A percentile compares a stretch with the other conserved stretches of the same genome.
These are phyloP conservation scores for Caerostris extrusa DNA, from an alignment of 1,140 invertebrate species.

Conservation along the genomic window DNA sequence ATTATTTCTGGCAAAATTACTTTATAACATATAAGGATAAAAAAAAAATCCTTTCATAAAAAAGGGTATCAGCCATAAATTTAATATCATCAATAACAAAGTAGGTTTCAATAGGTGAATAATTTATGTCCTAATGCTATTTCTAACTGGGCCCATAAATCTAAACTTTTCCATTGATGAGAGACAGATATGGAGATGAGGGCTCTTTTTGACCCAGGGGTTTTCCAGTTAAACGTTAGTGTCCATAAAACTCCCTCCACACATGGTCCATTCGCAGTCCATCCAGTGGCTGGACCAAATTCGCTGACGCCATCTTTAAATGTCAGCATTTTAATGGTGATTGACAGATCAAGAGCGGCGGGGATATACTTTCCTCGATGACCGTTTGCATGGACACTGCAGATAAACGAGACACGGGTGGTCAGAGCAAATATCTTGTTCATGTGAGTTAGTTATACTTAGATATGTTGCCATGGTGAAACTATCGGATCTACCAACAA, in stretches of 20 bases:
- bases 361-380: not conserved
- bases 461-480: slow-evolving; percentile 40
- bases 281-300: slow-evolving; percentile 38
- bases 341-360: slow-evolving; percentile 57
- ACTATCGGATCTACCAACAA: not conserved
- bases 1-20: too few species aligned
- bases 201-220: not conserved
- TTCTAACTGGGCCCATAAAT: not conserved
- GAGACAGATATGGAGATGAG: slow-evolving; percentile 36
- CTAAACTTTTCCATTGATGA: not conserved
- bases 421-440: not conserved
- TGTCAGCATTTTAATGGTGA: slow-evolving; percentile 71
- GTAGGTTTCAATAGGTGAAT: not conserved
- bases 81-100: not conserved
- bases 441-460: not conserved
- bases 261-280: not conserved
- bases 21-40: too few species aligned
- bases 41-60: too few species aligned
- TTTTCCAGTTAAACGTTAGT: not conserved
- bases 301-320: slow-evolving; percentile 38
- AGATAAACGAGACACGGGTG: not conserved
- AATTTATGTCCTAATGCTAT: not conserved
- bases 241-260: slow-evolving; percentile 39
- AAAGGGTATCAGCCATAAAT: too few species aligned
- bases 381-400: not conserved